phyloP scores from a whole-genome alignment of 2,797 vertebrate species.

The Cirrhinus molitorella region DNA sequence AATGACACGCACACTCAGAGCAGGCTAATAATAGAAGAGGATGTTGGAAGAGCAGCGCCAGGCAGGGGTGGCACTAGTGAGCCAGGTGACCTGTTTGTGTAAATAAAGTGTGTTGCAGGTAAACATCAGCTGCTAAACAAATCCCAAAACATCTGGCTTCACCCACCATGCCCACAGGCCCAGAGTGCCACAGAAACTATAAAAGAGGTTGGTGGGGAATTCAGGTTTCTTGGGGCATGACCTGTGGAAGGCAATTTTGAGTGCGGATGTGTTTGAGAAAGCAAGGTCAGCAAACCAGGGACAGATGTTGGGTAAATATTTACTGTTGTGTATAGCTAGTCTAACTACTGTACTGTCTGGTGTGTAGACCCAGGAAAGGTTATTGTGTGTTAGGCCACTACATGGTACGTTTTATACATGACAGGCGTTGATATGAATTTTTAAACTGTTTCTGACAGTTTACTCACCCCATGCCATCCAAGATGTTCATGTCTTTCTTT shows the following conservation, averaged over 20 bases:
- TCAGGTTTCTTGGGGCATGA: slow-evolving; percentile 52
- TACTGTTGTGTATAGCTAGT: slow-evolving; percentile 46
- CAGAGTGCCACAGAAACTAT: slow-evolving; percentile 71
- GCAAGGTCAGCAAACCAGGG: slow-evolving; percentile 54
- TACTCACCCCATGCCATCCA: neutral
- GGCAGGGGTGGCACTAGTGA: slow-evolving; percentile 49
- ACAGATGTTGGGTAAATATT: slow-evolving; percentile 62
- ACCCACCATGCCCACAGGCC: slow-evolving; percentile 74
- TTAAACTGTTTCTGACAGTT: no score
- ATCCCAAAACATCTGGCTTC: slow-evolving; percentile 82
- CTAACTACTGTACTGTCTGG: slow-evolving; percentile 22
- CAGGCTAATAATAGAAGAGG: slow-evolving; percentile 75
- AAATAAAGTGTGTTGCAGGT: slow-evolving; percentile 87
- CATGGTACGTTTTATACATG: neutral
- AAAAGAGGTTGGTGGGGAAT: slow-evolving; percentile 67
- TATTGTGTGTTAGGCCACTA: neutral
- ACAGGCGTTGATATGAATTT: neutral
- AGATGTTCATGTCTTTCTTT: neutral
- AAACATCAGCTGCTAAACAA: slow-evolving; percentile 82
- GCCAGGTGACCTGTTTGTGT: slow-evolving; percentile 81
- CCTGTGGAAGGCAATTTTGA: slow-evolving; percentile 27
- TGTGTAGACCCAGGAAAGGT: neutral
- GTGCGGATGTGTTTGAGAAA: slow-evolving; percentile 47
- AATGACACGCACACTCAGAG: slow-evolving; percentile 66
- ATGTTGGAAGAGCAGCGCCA: slow-evolving; percentile 54